Percentiles rank a stretch among this genome's conserved stretches.
phyloP scores from a whole-genome alignment of 2,888 invertebrate genomes.

The Graphium colonna region DNA sequence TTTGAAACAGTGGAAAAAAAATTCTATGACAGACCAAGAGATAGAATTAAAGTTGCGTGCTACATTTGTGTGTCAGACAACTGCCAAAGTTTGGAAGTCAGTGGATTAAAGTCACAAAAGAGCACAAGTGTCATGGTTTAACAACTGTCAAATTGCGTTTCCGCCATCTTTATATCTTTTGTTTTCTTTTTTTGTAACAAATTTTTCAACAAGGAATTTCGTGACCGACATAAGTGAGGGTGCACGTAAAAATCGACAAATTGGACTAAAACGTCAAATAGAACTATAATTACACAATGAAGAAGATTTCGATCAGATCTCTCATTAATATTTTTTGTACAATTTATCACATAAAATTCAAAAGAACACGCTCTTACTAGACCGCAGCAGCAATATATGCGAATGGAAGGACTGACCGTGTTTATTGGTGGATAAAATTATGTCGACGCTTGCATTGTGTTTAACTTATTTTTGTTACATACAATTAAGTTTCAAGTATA shows the following conservation, averaged over 20 bases:
- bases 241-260: constrained; percentile 34
- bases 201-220: constrained; percentile 28
- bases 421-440: constrained; percentile 37
- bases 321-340: constrained; percentile 53
- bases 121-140: constrained; percentile 33
- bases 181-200: constrained; percentile 17
- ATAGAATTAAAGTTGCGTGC: constrained; percentile 20
- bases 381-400: constrained; percentile 40
- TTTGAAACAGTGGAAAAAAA: no score
- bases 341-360: constrained; percentile 70
- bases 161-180: constrained; percentile 27
- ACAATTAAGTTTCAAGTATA: neutral
- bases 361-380: constrained; percentile 54
- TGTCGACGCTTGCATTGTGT: constrained; percentile 15
- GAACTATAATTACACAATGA: constrained; percentile 54
- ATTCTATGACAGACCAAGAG: neutral
- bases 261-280: constrained; percentile 61
- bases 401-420: constrained; percentile 34
- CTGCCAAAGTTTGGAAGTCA: constrained; percentile 12
- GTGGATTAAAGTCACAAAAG: constrained; percentile 26
- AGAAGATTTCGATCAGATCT: constrained; percentile 70
- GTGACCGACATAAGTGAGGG: constrained; percentile 23
- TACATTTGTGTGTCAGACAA: constrained; percentile 2
- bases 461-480: neutral
- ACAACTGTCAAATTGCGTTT: constrained; percentile 30